phyloP scores from a whole-genome alignment of 2,888 invertebrate genomes.

The Coenonympha arcania region DNA sequence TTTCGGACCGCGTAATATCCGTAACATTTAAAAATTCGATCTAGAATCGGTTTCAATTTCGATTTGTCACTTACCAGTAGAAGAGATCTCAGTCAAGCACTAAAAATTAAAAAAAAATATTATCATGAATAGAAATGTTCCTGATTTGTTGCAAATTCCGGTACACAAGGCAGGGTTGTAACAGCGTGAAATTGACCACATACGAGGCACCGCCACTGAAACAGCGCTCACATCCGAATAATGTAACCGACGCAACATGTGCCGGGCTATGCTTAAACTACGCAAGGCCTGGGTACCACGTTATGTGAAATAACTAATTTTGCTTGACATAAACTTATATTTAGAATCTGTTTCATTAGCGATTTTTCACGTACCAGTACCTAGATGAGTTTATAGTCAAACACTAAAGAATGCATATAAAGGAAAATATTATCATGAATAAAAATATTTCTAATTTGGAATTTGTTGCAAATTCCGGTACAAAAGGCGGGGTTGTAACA shows the following conservation, averaged over 20 bases:
- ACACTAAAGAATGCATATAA: too few species aligned
- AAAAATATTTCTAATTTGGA: background rate
- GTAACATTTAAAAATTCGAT: too few species aligned
- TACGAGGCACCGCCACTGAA: background rate
- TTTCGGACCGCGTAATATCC: too few species aligned
- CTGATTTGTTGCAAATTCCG: background rate
- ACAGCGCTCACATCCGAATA: background rate
- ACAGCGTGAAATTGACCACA: background rate
- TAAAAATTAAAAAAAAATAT: too few species aligned
- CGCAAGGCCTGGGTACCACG: background rate
- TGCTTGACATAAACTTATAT: too few species aligned
- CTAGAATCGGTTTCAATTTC: too few species aligned
- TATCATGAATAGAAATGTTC: background rate
- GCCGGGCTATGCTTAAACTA: background rate
- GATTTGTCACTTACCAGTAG: too few species aligned
- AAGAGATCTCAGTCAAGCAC: too few species aligned
- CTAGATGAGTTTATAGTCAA: too few species aligned
- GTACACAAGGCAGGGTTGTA: background rate
- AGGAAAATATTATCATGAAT: background rate
- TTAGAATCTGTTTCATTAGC: too few species aligned
- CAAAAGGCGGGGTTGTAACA: background rate
- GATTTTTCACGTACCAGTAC: too few species aligned
- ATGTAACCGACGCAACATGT: background rate
- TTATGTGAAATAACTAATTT: too few species aligned
- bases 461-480: background rate